These are phyloP conservation scores for Aurelia coerulea DNA, from an alignment of 30 jellyfish, hydroid and myxozoan genomes.

Conservation along the genomic window DNA sequence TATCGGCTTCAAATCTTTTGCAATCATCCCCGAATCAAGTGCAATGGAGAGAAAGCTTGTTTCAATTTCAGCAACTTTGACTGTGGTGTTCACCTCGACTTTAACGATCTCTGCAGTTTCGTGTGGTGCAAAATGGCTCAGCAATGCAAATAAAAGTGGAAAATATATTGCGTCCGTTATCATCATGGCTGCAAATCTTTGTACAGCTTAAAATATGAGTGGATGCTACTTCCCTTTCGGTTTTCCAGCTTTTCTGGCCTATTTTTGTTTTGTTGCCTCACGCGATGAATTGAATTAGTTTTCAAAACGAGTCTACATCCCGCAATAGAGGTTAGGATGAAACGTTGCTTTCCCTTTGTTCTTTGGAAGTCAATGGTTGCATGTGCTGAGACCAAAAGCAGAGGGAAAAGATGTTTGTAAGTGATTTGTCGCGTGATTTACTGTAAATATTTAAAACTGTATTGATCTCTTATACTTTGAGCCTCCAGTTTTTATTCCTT, in stretches of 20 bases:
- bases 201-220: no score
- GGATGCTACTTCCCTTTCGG: no score
- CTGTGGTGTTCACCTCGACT: constrained; percentile 40
- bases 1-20: constrained; percentile 13
- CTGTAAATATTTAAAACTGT: no score
- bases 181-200: background rate
- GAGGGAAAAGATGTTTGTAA: constrained; percentile 21
- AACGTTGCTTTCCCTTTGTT: constrained; percentile 76
- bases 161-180: no score
- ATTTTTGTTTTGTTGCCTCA: no score
- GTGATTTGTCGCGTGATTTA: background rate
- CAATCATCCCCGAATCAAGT: constrained; percentile 55
- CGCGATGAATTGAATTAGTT: no score
- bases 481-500: no score
- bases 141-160: background rate
- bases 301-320: constrained; percentile 16
- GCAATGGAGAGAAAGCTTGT: constrained; percentile 73
- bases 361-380: background rate
- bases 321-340: constrained; percentile 44
- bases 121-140: background rate
- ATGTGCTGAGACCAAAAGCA: background rate
- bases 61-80: constrained; percentile 56
- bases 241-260: no score
- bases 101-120: background rate
- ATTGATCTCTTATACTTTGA: no score